Conservation (phyloP, 2,113 vertebrate genomes). For the Tachuris rubrigastra region DNA sequence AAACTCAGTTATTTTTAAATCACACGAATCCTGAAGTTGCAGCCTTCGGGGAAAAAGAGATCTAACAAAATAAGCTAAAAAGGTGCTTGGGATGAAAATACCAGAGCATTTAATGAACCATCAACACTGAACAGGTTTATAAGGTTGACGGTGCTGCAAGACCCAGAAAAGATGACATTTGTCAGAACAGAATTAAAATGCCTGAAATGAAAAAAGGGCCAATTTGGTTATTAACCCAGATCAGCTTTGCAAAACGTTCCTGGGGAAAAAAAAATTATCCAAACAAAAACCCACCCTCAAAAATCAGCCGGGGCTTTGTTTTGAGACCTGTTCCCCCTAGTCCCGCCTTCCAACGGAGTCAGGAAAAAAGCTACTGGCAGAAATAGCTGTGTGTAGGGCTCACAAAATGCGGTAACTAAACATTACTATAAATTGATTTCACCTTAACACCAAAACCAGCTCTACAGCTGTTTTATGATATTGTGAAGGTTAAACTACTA, state of each 20-base stretch:
- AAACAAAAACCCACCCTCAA: not conserved
- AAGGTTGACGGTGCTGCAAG: not conserved
- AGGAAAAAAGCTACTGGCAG: not conserved
- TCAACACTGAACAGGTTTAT: not conserved
- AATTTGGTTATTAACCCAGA: not conserved
- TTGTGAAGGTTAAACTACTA: slow-evolving; percentile 45
- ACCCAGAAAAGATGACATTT: not conserved
- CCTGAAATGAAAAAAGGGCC: not conserved
- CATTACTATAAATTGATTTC: slow-evolving; percentile 48
- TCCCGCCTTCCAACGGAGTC: not conserved
- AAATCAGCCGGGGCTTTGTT: not conserved
- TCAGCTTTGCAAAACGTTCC: not conserved
- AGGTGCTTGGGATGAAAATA: not conserved
- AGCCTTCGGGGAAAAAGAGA: not conserved
- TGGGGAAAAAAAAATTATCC: not conserved
- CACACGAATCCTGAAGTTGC: not conserved
- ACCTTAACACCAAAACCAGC: slow-evolving; percentile 20
- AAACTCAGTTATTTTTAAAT: not conserved
- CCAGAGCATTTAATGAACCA: not conserved
- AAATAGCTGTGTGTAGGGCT: not conserved
- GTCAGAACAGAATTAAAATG: not conserved
- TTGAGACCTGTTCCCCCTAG: not conserved
- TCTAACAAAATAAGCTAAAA: not conserved
- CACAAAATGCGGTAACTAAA: slow-evolving; percentile 9
- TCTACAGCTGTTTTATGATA: slow-evolving; percentile 48